Conservation (phyloP, 2,888 invertebrate species). For the Temnothorax rugatulus region DNA sequence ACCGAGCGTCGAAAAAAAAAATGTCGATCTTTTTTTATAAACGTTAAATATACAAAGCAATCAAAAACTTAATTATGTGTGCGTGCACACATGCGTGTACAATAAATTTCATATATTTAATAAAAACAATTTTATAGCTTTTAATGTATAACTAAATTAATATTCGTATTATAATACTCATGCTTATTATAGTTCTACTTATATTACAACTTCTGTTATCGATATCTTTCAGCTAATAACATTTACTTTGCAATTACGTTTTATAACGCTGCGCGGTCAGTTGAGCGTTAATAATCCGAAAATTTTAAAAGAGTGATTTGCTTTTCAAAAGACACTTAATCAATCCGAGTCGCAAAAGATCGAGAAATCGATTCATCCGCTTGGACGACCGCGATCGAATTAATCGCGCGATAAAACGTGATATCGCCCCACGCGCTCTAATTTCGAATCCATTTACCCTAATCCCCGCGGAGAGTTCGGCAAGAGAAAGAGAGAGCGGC, state of each 20-base stretch:
- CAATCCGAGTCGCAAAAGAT: slow-evolving; percentile 24
- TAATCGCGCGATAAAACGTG: slow-evolving; percentile 55
- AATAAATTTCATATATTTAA: not conserved
- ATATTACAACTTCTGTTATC: not conserved
- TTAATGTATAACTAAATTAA: not conserved
- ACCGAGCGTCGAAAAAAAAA: not conserved
- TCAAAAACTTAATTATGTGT: not conserved
- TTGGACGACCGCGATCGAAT: slow-evolving; percentile 47
- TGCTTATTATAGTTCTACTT: not conserved
- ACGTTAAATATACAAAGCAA: not conserved
- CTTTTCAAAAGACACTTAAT: not conserved
- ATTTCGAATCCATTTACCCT: slow-evolving; percentile 58
- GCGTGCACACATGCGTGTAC: not conserved
- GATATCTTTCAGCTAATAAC: not conserved
- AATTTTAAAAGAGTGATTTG: slow-evolving; percentile 1
- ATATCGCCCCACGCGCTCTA: slow-evolving; percentile 52
- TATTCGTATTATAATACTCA: slow-evolving; percentile 12
- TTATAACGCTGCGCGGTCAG: not conserved
- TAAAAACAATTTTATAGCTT: not conserved
- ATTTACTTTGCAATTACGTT: slow-evolving; percentile 30
- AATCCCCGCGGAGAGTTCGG: slow-evolving; percentile 42
- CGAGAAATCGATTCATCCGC: slow-evolving; percentile 48
- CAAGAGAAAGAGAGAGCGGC: slow-evolving; percentile 17
- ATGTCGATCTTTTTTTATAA: not conserved
- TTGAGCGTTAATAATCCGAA: slow-evolving; percentile 17